Evolutionary conservation across 2,888 invertebrate species (phyloP), one percentile per base, ranked within the genome.

Genomic region (Drosophila buzzatii): DNA sequence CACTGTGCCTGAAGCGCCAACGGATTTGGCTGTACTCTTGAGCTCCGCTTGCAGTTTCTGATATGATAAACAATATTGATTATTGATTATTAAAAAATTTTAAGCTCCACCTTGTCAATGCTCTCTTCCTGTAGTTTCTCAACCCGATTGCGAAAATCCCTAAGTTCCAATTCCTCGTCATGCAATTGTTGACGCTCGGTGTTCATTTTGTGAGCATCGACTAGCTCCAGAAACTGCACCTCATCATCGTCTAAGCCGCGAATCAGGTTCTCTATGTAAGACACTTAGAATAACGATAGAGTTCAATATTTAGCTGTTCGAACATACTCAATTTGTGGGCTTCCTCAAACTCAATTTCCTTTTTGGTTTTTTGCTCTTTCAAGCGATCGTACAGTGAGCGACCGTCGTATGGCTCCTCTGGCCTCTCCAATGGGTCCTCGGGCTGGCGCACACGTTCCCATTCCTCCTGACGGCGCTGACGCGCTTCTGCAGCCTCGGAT

Each of bases 171-270:
- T 84, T 96, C 95, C 87, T 98, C 98, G 92, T 98, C 98, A 49
- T 96, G 93, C 85, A 96, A 95, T 81, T 97, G 97, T 90, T 96
- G 96, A 77, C 96, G 95, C 65, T 98, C 98, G 5, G 97, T 96
- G 85, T 97, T 97, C 67, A 97, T 94, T 93, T 98, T 98, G 16
- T 95, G 96, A 70, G 96, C 95, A 92, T 98, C 98, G 4, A 99
- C 98, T 67, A 97, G 94, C 90, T 99, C 98, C 55, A 99, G 93
- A 93, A 99, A 99, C 75, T 98, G 97, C 0, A 98, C 97, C 94
- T 99, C 99, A 92, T 99, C 99, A 91, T 99, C 99, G 91, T 99
- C 98, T 55, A 99, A 93, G 0, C 98, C 98, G 92, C 98, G 95
- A 87, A 97, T 97, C 94, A 97, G 95, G 92, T 97, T 97, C 91